Conservation (phyloP, 2,113 vertebrate genomes). For the rabbit (Oryctolagus cuniculus) region mOryCun1.1 NC_091438.1:93172001-93172500, state of each 20-base stretch:
- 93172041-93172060: neutral
- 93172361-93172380: no score
- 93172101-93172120: neutral
- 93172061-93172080: neutral
- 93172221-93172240: neutral
- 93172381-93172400: no score
- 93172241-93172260: neutral
- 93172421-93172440: no score
- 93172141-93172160: neutral
- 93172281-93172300: neutral
- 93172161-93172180: neutral
- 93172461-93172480: no score
- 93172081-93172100: neutral
- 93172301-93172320: neutral
- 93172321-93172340: neutral
- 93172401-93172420: no score
- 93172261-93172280: neutral
- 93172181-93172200: neutral
- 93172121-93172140: neutral
- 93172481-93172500: no score
- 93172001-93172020: neutral
- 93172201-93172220: neutral
- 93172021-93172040: neutral
- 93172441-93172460: no score
- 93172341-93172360: no score